These are phyloP conservation scores for Urechis unicinctus DNA, from an alignment of 2,888 invertebrate species.

Conservation along the genomic window DNA sequence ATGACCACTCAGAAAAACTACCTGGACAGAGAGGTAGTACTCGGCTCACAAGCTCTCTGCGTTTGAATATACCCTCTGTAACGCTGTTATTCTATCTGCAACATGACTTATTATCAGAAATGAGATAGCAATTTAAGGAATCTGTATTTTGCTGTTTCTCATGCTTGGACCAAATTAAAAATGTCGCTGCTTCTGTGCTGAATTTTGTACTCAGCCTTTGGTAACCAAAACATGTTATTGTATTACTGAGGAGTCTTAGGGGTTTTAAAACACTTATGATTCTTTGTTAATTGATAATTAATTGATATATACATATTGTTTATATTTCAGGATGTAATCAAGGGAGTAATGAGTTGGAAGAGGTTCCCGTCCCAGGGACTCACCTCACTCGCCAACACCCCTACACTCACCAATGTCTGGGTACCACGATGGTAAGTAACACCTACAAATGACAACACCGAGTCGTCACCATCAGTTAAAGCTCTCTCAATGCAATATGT, in stretches of 20 bases:
- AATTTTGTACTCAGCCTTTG: too few species aligned
- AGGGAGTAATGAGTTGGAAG: conserved; percentile 48
- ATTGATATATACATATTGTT: too few species aligned
- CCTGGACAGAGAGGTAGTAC: conserved; percentile 42
- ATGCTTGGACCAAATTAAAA: too few species aligned
- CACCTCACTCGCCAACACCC: conserved; percentile 40
- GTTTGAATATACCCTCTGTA: not conserved
- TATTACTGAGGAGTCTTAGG: too few species aligned
- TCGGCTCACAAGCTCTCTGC: not conserved
- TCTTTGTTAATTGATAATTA: too few species aligned
- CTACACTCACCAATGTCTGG: conserved; percentile 48
- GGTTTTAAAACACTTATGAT: too few species aligned
- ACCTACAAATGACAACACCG: not conserved
- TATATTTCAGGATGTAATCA: conserved; percentile 44
- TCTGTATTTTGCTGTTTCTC: too few species aligned
- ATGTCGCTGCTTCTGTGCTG: too few species aligned
- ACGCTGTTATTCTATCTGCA: too few species aligned
- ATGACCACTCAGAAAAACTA: conserved; percentile 44
- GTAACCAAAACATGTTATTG: too few species aligned
- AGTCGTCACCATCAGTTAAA: not conserved
- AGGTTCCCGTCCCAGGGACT: conserved; percentile 49
- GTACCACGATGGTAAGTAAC: conserved; percentile 44
- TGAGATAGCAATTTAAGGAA: too few species aligned
- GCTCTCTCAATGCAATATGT: not conserved
- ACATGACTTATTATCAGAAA: too few species aligned